Evolutionary conservation across 2,888 invertebrate species (phyloP), one percentile per base, ranked within the genome.

Genomic region (Mythimna lalbum): DNA sequence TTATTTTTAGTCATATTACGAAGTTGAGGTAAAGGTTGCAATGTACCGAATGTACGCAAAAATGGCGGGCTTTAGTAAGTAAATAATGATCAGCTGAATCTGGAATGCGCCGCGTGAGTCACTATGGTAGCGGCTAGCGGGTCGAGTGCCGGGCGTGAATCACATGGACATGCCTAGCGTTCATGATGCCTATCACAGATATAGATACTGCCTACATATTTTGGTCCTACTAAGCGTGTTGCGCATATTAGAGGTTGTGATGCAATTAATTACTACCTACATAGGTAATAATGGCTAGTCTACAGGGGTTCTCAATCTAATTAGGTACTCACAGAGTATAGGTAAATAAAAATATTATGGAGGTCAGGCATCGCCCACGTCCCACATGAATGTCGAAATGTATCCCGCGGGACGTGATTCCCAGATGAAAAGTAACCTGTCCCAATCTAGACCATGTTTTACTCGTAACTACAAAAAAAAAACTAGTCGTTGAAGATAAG

Each of bases 81-180:
- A 27, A 73, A 64, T 55, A 47, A 23, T n/a, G 47, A 53, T 39
- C n/a, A 43, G 21, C 53, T 63, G 47, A n/a, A 49, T 43, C 6
- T 43, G 43, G 57, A 62, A 27, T 50, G 56, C 19, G 65, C 4
- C 33, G 36, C 39, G 61, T 77, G 68, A 65, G 63, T 77, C 67
- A 76, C 47, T 36, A 23, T 23, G 31, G 36, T 12, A 64, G 39
- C 59, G 6, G 4, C 33, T 61, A 19, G 56, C n/a, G 19, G 19
- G 55, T 60, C n/a, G 57, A 61, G 50, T 49, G 31, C 50, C 33
- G 64, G 43, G 67, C 49, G 59, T 71, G 74, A 69, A 50, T 69
- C 65, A 71, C 66, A 23, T 21, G 21, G 68, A 50, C 27, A 33
- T 73, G 43, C 53, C 56, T 57, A 56, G 63, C 23, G 31, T 31